A percentile compares a stretch with the other conserved stretches of the same genome.
Evolutionary conservation across 2,113 vertebrate species (phyloP).

Genomic region (Toxostoma redivivum): DNA sequence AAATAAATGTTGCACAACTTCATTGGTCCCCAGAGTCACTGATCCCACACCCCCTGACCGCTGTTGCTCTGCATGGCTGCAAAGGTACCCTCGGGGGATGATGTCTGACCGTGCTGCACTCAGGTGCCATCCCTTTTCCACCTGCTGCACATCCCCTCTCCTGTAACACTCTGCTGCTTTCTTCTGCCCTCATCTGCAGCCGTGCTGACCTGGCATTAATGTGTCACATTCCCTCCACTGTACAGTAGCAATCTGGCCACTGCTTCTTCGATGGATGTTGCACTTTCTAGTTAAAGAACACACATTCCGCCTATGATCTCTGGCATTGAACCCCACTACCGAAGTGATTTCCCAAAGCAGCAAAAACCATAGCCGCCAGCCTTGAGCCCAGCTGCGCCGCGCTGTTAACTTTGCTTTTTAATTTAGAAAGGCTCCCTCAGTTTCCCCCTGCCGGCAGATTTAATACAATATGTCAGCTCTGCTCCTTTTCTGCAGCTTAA

Average conservation of each 20-base stretch:
- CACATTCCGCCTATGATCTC: background rate
- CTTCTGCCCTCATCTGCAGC: background rate
- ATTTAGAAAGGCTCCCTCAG: background rate
- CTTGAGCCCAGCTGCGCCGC: background rate
- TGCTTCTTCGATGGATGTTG: background rate
- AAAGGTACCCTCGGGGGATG: background rate
- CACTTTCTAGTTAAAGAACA: background rate
- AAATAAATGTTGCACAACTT: no score
- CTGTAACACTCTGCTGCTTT: background rate
- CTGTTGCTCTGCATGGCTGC: fast-evolving
- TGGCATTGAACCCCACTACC: background rate
- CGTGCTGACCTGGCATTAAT: background rate
- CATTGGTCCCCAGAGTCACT: background rate
- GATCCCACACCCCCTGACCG: fast-evolving
- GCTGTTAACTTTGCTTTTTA: background rate
- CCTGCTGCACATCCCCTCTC: background rate
- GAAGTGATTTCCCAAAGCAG: background rate
- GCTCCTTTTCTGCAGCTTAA: background rate
- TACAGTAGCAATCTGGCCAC: background rate
- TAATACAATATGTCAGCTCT: background rate
- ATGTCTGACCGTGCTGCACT: background rate
- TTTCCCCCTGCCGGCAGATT: background rate
- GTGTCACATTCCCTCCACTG: background rate
- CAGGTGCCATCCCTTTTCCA: background rate
- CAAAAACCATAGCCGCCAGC: background rate